Conservation (phyloP, 2,113 vertebrate species). For the Thinocorus orbignyianus region DNA sequence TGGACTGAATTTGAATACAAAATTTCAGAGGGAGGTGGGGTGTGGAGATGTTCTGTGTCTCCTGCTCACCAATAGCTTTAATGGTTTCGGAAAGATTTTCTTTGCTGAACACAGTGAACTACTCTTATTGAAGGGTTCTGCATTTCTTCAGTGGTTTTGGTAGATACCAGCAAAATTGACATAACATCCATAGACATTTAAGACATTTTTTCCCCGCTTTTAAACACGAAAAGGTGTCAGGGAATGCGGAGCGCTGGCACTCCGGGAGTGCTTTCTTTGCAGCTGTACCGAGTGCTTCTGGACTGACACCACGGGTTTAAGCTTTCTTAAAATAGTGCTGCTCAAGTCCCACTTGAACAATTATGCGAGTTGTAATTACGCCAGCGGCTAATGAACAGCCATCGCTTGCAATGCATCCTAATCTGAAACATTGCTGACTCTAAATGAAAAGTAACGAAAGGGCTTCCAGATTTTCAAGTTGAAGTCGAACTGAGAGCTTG, state of each 20-base stretch:
- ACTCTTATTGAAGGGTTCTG: not conserved
- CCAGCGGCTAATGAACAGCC: not conserved
- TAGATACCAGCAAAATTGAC: not conserved
- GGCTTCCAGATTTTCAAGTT: not conserved
- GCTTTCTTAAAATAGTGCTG: not conserved
- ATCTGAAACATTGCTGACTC: constrained; percentile 3
- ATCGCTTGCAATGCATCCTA: not conserved
- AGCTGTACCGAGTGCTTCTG: not conserved
- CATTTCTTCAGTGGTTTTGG: not conserved
- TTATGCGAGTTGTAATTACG: constrained; percentile 23
- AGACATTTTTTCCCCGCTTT: not conserved
- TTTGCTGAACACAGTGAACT: not conserved
- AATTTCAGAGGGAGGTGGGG: not conserved
- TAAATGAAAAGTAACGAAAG: not conserved
- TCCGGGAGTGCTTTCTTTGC: not conserved
- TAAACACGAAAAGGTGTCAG: not conserved
- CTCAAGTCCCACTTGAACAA: not conserved
- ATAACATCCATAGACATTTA: not conserved
- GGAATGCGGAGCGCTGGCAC: not conserved
- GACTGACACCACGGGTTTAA: not conserved
- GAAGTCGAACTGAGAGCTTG: not conserved
- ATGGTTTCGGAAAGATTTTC: not conserved
- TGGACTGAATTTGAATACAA: not conserved
- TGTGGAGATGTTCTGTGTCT: not conserved
- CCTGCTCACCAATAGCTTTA: not conserved